phyloP scores from a whole-genome alignment of 2,888 invertebrate species.

The Andrena chrysosceles region DNA sequence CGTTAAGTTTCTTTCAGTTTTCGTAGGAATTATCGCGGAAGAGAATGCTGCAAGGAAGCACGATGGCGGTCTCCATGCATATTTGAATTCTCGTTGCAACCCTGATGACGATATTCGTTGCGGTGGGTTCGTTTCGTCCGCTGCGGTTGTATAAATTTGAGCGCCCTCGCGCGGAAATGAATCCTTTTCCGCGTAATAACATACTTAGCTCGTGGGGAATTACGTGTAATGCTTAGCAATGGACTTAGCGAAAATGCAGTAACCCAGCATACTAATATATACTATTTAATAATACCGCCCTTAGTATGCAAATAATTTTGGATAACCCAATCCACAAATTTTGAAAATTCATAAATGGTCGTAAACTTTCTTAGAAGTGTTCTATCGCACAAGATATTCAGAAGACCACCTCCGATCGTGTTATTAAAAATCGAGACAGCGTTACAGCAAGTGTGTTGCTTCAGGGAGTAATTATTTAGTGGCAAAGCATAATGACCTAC shows the following conservation, averaged over 20 bases:
- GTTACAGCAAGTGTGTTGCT: too few species aligned
- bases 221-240: conserved; percentile 15
- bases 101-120: conserved; percentile 59
- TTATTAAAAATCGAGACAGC: too few species aligned
- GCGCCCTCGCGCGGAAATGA: conserved; percentile 37
- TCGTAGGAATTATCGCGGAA: not conserved
- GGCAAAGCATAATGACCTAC: too few species aligned
- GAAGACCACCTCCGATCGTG: too few species aligned
- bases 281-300: not conserved
- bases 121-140: conserved; percentile 50
- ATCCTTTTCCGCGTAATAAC: conserved; percentile 40
- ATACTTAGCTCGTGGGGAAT: conserved; percentile 11
- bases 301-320: not conserved
- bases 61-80: conserved; percentile 61
- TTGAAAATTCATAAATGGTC: too few species aligned
- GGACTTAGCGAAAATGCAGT: conserved; percentile 11
- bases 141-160: conserved; percentile 62
- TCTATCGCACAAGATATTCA: too few species aligned
- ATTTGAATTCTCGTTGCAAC: conserved; percentile 37
- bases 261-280: not conserved
- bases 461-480: too few species aligned
- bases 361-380: too few species aligned
- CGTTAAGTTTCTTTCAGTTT: conserved; percentile 1
- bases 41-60: not conserved
- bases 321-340: too few species aligned